These are phyloP conservation scores for Thripadectes ignobilis DNA, from an alignment of 2,797 vertebrate species.

Conservation along the genomic window DNA sequence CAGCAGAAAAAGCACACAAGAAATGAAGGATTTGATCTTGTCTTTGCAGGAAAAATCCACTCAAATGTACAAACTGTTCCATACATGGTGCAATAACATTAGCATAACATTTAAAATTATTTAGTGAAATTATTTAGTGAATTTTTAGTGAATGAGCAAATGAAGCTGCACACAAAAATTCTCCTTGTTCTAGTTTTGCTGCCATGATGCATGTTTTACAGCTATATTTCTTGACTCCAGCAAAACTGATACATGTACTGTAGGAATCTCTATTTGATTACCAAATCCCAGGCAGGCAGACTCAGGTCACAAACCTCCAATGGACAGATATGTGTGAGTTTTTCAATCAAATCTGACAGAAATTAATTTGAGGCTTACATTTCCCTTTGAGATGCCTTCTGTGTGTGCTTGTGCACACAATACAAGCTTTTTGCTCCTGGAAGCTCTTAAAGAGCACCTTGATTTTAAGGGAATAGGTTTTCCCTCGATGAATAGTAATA, in stretches of 20 bases:
- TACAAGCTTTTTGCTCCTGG: slow-evolving; percentile 25
- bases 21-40: not conserved
- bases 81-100: not conserved
- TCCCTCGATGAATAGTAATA: slow-evolving; percentile 55
- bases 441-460: slow-evolving; percentile 37
- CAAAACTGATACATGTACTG: slow-evolving; percentile 5
- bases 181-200: slow-evolving; percentile 7
- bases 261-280: slow-evolving; percentile 61
- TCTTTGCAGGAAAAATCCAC: not conserved
- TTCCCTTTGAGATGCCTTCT: slow-evolving; percentile 60
- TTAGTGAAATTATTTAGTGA: not conserved
- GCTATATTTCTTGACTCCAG: slow-evolving; percentile 26
- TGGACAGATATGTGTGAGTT: slow-evolving; percentile 53
- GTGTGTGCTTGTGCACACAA: slow-evolving; percentile 35
- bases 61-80: not conserved
- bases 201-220: not conserved
- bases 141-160: not conserved
- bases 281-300: slow-evolving; percentile 58
- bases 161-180: not conserved
- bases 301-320: slow-evolving; percentile 57
- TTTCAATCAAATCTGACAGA: slow-evolving; percentile 70
- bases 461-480: slow-evolving; percentile 57
- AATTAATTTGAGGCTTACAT: slow-evolving; percentile 71
- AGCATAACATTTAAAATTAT: not conserved
- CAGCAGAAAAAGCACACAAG: not conserved